Evolutionary conservation across 2,113 vertebrate genomes (phyloP).

Genomic region (Cynopterus brachyotis): DNA sequence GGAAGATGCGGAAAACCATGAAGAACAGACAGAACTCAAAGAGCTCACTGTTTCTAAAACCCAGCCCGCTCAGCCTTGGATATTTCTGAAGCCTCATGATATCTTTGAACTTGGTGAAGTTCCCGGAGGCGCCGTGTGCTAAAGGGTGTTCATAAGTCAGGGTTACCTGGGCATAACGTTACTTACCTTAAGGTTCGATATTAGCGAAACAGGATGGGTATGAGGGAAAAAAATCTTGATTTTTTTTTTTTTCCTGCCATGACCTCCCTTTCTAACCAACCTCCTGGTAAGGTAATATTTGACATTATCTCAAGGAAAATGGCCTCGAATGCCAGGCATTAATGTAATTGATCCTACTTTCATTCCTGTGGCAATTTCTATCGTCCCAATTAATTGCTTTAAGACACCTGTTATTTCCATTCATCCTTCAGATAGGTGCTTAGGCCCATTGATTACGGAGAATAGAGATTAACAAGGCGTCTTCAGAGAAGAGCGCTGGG

Average conservation of each 20-base stretch:
- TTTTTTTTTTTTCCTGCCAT: not conserved
- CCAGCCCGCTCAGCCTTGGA: not conserved
- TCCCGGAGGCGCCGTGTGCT: not conserved
- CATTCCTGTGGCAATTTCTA: not conserved
- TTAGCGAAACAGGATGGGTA: not conserved
- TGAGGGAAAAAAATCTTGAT: not conserved
- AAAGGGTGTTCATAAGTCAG: constrained; percentile 17
- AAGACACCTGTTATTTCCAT: not conserved
- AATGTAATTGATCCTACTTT: not conserved
- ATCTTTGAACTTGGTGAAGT: not conserved
- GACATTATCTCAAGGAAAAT: not conserved
- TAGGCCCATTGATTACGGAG: not conserved
- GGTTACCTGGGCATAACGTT: not conserved
- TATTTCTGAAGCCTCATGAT: not conserved
- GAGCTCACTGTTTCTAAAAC: not conserved
- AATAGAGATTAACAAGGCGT: not conserved
- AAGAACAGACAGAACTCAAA: not conserved
- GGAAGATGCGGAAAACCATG: not conserved
- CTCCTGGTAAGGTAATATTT: not conserved
- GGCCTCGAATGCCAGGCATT: not conserved
- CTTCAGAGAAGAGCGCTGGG: not conserved
- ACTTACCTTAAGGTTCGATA: not conserved
- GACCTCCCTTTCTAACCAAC: too few species aligned
- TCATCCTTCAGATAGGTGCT: not conserved
- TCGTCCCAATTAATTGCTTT: not conserved